Conservation (phyloP, 2,888 invertebrate genomes). For the Hirtodrosophila duncani region DNA sequence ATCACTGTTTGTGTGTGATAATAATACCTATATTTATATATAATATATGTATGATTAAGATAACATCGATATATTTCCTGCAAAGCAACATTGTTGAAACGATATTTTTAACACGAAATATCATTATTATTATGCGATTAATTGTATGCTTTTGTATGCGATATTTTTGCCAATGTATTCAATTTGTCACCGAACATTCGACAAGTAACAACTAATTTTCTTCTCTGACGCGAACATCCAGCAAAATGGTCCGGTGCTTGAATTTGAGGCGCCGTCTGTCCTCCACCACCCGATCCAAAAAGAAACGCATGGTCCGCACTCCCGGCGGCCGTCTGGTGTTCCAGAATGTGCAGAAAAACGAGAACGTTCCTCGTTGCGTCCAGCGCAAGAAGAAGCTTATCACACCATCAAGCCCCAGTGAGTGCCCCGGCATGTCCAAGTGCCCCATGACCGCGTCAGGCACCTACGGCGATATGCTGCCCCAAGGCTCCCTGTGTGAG, state of each 20-base stretch:
- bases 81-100: too few species aligned
- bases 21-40: too few species aligned
- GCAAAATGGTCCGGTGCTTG: constrained; percentile 93
- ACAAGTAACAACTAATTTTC: too few species aligned
- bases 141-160: too few species aligned
- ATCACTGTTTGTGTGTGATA: too few species aligned
- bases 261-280: constrained; percentile 98
- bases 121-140: too few species aligned
- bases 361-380: constrained; percentile 98
- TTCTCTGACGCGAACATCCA: too few species aligned
- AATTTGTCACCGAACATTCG: too few species aligned
- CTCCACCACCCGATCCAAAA: constrained; percentile 99
- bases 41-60: too few species aligned
- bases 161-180: too few species aligned
- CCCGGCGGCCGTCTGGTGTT: constrained; percentile 98
- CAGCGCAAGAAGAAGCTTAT: constrained; percentile 98
- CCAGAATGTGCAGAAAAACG: constrained; percentile 98
- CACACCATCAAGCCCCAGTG: constrained; percentile 95
- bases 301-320: constrained; percentile 97
- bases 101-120: too few species aligned
- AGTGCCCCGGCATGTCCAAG: constrained; percentile 93
- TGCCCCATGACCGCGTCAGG: constrained; percentile 98
- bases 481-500: constrained; percentile 97
- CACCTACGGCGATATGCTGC: constrained; percentile 97
- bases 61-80: too few species aligned